Evolutionary conservation across 2,888 invertebrate genomes (phyloP).

Genomic region (Phanerotoma sp.): DNA sequence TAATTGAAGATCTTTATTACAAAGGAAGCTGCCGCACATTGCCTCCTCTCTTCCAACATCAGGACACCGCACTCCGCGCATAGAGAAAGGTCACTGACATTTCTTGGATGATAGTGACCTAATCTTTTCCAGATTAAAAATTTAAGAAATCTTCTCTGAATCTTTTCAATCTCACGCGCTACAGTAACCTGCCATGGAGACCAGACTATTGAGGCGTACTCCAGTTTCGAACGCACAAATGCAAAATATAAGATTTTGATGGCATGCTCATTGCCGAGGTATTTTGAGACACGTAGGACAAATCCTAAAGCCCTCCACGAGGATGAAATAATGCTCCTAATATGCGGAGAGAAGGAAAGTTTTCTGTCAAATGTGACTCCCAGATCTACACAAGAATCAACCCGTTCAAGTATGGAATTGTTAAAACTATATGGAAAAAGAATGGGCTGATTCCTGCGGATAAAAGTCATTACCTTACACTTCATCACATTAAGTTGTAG

Average conservation of each 20-base stretch:
- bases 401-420: neutral
- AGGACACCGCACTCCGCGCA: no score
- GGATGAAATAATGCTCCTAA: slow-evolving; percentile 2
- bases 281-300: slow-evolving; percentile 8
- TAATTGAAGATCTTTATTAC: no score
- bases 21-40: no score
- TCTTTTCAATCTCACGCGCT: slow-evolving; percentile 8
- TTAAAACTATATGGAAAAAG: no score
- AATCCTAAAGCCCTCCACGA: slow-evolving; percentile 17
- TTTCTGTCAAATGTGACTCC: slow-evolving; percentile 26
- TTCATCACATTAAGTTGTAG: no score
- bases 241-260: slow-evolving; percentile 7
- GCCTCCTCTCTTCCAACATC: no score
- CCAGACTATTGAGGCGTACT: slow-evolving; percentile 25
- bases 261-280: slow-evolving; percentile 1
- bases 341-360: slow-evolving; percentile 23
- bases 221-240: slow-evolving; percentile 24
- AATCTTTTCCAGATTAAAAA: neutral
- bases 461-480: neutral
- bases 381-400: slow-evolving; percentile 2
- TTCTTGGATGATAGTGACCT: slow-evolving; percentile 3
- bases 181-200: slow-evolving; percentile 18
- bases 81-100: no score
- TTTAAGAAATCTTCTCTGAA: slow-evolving; percentile 17
- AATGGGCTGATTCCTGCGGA: no score